Base-by-base conservation (phyloP, 1,140 invertebrate genomes). In the Magallana angulata region DNA sequence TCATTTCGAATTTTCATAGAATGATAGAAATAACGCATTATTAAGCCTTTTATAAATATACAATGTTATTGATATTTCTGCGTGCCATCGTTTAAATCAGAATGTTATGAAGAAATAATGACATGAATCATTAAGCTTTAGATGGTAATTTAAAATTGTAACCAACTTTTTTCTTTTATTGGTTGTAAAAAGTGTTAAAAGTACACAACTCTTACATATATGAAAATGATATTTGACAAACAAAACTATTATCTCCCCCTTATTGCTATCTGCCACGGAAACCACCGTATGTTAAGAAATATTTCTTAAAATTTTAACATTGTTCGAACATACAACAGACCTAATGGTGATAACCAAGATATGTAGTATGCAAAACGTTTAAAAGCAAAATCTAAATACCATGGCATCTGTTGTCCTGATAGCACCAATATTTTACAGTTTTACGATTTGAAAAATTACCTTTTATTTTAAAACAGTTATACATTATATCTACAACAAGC, bases 251-350 rank as follows among this genome's bases (percentile, higher is more conserved):
- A 3, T 64, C 14, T n/a, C n/a, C 18, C 11, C 60, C 60, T 64
- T 64, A 7, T n/a, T 1, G 18, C 16, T 12, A 16, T 12, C 16
- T 64, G 60, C 60, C 60, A 64, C 16, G 16, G 14, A 64, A 64
- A 64, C 60, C 60, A 64, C 16, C 60, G 60, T 64, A 64, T n/a
- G 60, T 62, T 12, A 62, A 62, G 60, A 64, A 64, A 64, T 16
- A 14, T 3, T 3, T 5, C 60, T 64, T 64, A 36, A 12, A 64
- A 64, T 64, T 64, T 16, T 64, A 64, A 64, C 14, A 16, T 64
- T 62, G 36, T 64, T 64, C 16, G n/a, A n/a, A n/a, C n/a, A n/a
- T n/a, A n/a, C n/a, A 64, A 64, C 60, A 64, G 14, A 64, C 16
- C 16, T 64, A 16, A 64, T 64, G 60, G n/a, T 16, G 18, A 64